A percentile compares a stretch with the other conserved stretches of the same genome.
Conservation (phyloP, 2,888 invertebrate genomes). For the Villa cingulata region DNA sequence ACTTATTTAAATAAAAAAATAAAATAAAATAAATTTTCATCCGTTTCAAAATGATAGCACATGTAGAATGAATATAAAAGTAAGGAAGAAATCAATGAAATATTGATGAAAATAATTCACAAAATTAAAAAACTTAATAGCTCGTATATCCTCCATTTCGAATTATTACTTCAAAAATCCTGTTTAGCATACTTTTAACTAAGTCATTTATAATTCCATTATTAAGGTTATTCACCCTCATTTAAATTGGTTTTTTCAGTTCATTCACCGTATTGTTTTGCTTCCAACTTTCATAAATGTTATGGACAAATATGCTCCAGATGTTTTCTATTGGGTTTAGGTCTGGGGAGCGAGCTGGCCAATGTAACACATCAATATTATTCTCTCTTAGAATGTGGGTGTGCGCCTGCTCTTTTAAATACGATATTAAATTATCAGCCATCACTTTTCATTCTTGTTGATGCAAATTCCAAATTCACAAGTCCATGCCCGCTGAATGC, state of each 20-base stretch:
- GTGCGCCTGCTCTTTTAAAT: conserved; percentile 1
- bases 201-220: neutral
- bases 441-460: conserved; percentile 1
- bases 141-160: neutral
- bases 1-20: too few relatives aligned
- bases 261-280: neutral
- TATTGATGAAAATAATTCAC: too few relatives aligned
- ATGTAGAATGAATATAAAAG: too few relatives aligned
- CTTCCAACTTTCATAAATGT: neutral
- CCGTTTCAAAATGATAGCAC: too few relatives aligned
- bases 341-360: conserved; percentile 7
- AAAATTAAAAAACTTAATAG: too few relatives aligned
- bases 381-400: conserved; percentile 1
- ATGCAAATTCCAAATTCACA: neutral
- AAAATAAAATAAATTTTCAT: too few relatives aligned
- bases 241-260: neutral
- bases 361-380: conserved; percentile 7
- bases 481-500: neutral
- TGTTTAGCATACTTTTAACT: neutral
- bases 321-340: conserved; percentile 6
- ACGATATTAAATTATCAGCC: neutral
- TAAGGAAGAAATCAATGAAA: too few relatives aligned
- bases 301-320: conserved; percentile 3
- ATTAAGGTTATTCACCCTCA: neutral
- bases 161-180: conserved; percentile 1